phyloP scores from a whole-genome alignment of 92 coral and sea anemone species.

The Zoanthus sansibaricus region DNA sequence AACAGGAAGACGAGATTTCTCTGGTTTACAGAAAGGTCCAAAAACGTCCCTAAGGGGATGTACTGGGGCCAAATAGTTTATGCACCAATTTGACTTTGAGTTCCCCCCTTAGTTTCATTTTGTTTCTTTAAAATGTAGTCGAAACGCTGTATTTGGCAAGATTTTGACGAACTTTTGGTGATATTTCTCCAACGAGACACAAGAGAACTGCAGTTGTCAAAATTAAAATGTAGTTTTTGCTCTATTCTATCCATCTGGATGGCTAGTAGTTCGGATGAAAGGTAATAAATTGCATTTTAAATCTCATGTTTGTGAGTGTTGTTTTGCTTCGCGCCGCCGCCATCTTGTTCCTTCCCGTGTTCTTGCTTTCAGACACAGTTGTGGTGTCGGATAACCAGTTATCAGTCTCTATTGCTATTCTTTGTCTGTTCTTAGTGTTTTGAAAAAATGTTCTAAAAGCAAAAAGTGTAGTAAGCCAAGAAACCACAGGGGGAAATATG shows the following conservation, averaged over 20 bases:
- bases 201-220: slow-evolving; percentile 24
- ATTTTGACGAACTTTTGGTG: slow-evolving; percentile 6
- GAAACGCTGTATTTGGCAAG: background rate
- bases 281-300: slow-evolving; percentile 41
- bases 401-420: background rate
- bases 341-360: slow-evolving; percentile 38
- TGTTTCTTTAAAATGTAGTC: background rate
- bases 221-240: slow-evolving; percentile 15
- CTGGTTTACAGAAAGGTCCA: slow-evolving; percentile 12
- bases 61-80: slow-evolving; percentile 13
- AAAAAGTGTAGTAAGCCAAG: slow-evolving; percentile 39
- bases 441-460: slow-evolving; percentile 14
- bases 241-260: slow-evolving; percentile 26
- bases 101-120: slow-evolving; percentile 24
- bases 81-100: slow-evolving; percentile 14
- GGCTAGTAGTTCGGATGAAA: slow-evolving; percentile 44
- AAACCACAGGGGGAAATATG: slow-evolving; percentile 50
- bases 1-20: slow-evolving; percentile 34
- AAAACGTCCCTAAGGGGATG: slow-evolving; percentile 28
- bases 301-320: slow-evolving; percentile 32
- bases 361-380: slow-evolving; percentile 25
- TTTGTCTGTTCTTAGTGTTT: slow-evolving; percentile 27
- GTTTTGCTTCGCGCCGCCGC: slow-evolving; percentile 47
- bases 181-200: background rate
- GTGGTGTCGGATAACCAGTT: background rate